Percentiles rank a stretch among this genome's conserved stretches.
These are phyloP conservation scores for Phaonia tiefii DNA, from an alignment of 2,888 invertebrate species.

Conservation along the genomic window DNA sequence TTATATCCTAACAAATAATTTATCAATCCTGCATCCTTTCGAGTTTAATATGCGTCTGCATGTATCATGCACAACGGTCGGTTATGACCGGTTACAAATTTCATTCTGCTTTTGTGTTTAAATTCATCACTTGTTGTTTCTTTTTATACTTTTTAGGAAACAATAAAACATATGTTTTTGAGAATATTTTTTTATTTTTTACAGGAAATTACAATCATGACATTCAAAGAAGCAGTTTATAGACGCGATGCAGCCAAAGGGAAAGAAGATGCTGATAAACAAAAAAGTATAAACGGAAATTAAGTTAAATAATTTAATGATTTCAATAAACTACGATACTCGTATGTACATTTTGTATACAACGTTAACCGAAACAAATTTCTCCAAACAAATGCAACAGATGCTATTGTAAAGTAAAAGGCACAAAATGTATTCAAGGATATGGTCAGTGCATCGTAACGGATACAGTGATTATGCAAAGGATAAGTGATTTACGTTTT, in stretches of 20 bases:
- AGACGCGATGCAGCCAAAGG: neutral
- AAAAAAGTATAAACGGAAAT: slow-evolving; percentile 51
- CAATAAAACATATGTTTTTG: slow-evolving; percentile 59
- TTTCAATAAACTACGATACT: slow-evolving; percentile 58
- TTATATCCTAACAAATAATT: too few relatives aligned
- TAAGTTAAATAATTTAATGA: slow-evolving; percentile 60
- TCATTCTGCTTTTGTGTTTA: neutral
- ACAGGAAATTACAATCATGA: slow-evolving; percentile 67
- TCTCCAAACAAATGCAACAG: neutral
- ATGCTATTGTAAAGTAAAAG: neutral
- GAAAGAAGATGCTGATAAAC: neutral
- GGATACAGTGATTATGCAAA: too few relatives aligned
- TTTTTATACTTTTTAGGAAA: slow-evolving; percentile 1
- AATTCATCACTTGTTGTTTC: neutral
- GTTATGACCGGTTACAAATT: neutral
- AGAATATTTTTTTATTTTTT: slow-evolving; percentile 40
- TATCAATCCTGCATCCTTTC: too few relatives aligned
- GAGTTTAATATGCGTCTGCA: too few relatives aligned
- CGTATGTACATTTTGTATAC: too few relatives aligned
- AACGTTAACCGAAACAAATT: neutral
- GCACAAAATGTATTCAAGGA: too few relatives aligned
- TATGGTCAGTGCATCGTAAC: neutral
- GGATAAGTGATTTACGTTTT: too few relatives aligned
- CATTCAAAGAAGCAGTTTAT: slow-evolving; percentile 18
- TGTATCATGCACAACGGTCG: neutral